Conservation (phyloP, 2,113 vertebrate species). For the Nibea coibor region DNA sequence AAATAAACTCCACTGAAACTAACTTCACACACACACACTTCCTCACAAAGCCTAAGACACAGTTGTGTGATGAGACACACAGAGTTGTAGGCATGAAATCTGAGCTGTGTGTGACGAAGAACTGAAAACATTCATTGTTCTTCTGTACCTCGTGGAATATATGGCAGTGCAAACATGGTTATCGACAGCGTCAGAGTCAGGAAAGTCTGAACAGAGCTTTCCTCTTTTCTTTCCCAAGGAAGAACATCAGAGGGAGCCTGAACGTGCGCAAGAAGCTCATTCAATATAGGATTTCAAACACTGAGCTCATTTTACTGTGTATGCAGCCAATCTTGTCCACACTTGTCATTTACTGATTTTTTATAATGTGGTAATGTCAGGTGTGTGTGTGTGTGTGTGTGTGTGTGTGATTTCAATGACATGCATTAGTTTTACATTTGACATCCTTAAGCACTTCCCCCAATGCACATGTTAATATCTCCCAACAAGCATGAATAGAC, state of each 20-base stretch:
- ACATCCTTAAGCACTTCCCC: neutral
- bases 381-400: neutral
- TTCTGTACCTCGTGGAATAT: conserved; percentile 22
- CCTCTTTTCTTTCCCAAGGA: conserved; percentile 9
- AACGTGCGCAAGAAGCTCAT: neutral
- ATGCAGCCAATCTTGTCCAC: neutral
- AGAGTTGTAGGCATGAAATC: conserved; percentile 4
- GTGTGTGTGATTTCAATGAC: neutral
- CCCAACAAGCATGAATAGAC: neutral
- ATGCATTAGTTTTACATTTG: neutral
- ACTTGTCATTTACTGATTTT: neutral
- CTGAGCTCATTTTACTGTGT: conserved; percentile 5
- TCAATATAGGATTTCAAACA: conserved; percentile 4
- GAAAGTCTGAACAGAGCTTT: conserved; percentile 5
- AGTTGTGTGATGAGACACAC: neutral
- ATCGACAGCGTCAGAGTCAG: conserved; percentile 13
- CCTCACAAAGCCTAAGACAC: neutral
- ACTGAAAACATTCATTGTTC: conserved; percentile 29
- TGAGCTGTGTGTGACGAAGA: conserved; percentile 7
- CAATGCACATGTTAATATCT: neutral
- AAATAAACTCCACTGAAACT: conserved; percentile 24
- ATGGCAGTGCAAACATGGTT: conserved; percentile 20
- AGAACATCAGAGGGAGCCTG: conserved; percentile 21
- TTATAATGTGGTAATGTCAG: too few species aligned
- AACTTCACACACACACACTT: conserved; percentile 5